A percentile compares a stretch with the other conserved stretches of the same genome.
Conservation (phyloP, 1,140 invertebrate genomes). For the Drosophila simulans region DNA sequence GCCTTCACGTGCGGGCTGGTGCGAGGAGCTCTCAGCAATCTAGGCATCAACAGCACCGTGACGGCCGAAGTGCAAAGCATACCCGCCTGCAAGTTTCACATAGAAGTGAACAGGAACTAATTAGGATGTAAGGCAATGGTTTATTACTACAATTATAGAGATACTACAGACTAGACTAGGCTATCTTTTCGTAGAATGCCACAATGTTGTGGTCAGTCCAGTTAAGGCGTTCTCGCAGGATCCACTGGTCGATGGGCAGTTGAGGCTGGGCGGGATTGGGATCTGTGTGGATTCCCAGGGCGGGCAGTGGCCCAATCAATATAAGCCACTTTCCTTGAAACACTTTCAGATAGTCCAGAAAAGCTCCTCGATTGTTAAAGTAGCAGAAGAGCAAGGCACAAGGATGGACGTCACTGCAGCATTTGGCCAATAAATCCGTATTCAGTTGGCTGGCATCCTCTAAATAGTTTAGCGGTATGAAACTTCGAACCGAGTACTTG, state of each 20-base stretch:
- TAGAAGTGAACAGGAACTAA: conserved; percentile 90
- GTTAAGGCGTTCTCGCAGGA: conserved; percentile 76
- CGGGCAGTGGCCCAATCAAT: conserved; percentile 89
- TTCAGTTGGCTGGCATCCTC: conserved; percentile 54
- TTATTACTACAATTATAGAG: conserved; percentile 52
- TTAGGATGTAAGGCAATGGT: conserved; percentile 9
- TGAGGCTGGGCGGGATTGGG: conserved; percentile 87
- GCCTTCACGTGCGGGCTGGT: conserved; percentile 98
- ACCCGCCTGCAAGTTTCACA: conserved; percentile 98
- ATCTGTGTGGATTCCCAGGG: conserved; percentile 87
- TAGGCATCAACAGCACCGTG: conserved; percentile 96
- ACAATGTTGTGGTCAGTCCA: conserved; percentile 85
- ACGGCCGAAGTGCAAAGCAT: conserved; percentile 96
- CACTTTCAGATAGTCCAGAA: conserved; percentile 87
- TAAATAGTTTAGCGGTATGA: conserved; percentile 85
- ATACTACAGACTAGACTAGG: conserved; percentile 35
- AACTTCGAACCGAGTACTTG: conserved; percentile 86
- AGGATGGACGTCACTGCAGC: conserved; percentile 53
- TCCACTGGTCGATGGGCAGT: conserved; percentile 81
- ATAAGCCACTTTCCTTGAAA: conserved; percentile 88
- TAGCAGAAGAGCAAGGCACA: conserved; percentile 90
- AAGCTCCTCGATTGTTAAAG: conserved; percentile 89
- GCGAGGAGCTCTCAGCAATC: conserved; percentile 96
- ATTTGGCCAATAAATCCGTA: conserved; percentile 66
- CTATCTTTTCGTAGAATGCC: conserved; percentile 84